Evolutionary conservation across 2,888 invertebrate species (phyloP), one percentile per base, ranked within the genome.

Genomic region (Caenorhabditis drosophilae): DNA sequence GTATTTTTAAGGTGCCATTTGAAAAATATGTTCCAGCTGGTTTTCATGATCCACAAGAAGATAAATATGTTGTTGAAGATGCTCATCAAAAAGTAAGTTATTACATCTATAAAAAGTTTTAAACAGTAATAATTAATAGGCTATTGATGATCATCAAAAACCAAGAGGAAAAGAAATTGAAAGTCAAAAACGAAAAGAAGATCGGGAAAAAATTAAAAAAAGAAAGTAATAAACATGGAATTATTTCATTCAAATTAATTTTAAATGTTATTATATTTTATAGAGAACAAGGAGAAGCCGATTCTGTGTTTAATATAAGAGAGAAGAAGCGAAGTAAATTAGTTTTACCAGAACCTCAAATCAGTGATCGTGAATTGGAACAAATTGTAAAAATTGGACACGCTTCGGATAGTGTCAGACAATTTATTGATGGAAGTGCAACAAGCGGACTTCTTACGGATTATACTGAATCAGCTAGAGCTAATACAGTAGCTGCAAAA

Each of bases 311-410:
- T 60, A 70, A 80, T 47, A 78, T 77, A 46, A 72, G 74, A 6
- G 81, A 82, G 40, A 82, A 81, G 63, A 82, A 81, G 49, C 60
- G 82, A 15, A 73, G 73, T 72, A 98, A 98, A 85, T 88, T 99
- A 31, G 95, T 98, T 25, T 85, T 99, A 51, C 97, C 98, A 0
- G 90, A 91, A 74, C 97, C 98, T 0, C 97, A 98, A 86, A 96
- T 98, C 59, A 91, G 94, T 0, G 97, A 98, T 84, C 89, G 88
- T 84, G 88, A 88, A 63, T 77, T 88, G 46, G 88, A 88, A 71
- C 86, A 87, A 80, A 89, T 90, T 62, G 74, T 82, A 16, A 82
- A 82, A 54, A 86, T 95, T 41, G 97, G 97, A 7, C 85, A 86
- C 72, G 86, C 87, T 2, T 86, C 86, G 55, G 87, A 88, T 75